Conservation (phyloP, 2,888 invertebrate genomes). For the Platycnemis pennipes region DNA sequence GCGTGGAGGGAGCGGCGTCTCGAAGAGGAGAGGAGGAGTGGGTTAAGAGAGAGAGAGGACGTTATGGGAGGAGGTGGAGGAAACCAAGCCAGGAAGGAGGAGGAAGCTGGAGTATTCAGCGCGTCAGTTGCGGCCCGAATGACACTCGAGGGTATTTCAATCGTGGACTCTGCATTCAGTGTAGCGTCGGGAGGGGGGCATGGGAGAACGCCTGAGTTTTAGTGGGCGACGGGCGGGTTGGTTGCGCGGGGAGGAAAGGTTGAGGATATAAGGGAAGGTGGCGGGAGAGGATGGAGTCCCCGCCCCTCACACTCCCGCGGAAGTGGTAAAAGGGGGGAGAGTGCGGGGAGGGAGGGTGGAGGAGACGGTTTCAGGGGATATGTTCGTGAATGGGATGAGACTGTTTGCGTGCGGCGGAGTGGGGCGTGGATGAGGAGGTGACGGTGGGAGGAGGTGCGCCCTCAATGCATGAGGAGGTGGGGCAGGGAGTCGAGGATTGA, state of each 20-base stretch:
- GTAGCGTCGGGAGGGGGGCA: not conserved
- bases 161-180: conserved; percentile 46
- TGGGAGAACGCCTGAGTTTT: not conserved
- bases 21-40: not conserved
- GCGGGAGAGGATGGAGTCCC: not conserved
- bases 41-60: not conserved
- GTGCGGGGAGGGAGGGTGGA: not conserved
- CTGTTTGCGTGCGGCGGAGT: not conserved
- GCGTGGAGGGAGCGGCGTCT: not conserved
- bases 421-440: not conserved
- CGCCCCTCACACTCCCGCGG: not conserved
- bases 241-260: not conserved
- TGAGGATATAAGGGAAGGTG: not conserved
- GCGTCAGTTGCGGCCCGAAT: conserved; percentile 48
- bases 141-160: conserved; percentile 48
- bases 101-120: not conserved
- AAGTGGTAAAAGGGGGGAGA: not conserved
- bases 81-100: not conserved
- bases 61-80: not conserved
- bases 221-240: not conserved
- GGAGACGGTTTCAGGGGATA: conserved; percentile 11
- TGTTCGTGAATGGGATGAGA: conserved; percentile 40
- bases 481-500: not conserved
- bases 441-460: not conserved
- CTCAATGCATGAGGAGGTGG: not conserved